Percentiles rank a stretch among this genome's conserved stretches.
Evolutionary conservation across 2,113 vertebrate genomes (phyloP).

Genomic region (Meleagris gallopavo): DNA sequence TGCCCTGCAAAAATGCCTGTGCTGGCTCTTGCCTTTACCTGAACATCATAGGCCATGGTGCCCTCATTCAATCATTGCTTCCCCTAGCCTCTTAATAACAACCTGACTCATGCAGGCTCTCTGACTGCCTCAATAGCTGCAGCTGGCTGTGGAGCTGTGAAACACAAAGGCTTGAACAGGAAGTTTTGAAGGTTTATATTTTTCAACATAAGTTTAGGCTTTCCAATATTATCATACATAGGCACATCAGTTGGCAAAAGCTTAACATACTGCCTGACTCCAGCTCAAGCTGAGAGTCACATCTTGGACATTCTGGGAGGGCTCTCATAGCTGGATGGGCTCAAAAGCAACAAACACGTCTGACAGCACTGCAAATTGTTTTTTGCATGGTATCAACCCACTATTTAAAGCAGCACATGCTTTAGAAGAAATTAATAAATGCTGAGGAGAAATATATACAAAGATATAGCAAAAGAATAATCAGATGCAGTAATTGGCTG

Average conservation of each 20-base stretch:
- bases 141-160: neutral
- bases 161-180: neutral
- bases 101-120: fast-evolving
- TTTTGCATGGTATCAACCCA: neutral
- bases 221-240: neutral
- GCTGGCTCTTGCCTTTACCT: neutral
- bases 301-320: neutral
- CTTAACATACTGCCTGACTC: neutral
- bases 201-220: neutral
- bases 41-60: neutral
- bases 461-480: conserved; percentile 31
- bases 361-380: neutral
- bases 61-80: neutral
- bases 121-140: neutral
- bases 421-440: neutral
- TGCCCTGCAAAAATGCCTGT: fast-evolving
- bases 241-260: neutral
- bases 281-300: neutral
- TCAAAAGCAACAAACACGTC: neutral
- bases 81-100: neutral
- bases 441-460: neutral
- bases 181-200: neutral
- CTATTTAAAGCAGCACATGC: neutral
- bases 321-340: neutral
- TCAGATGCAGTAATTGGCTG: conserved; percentile 23